A percentile compares a stretch with the other conserved stretches of the same genome.
These are phyloP conservation scores for Cydia pomonella DNA, from an alignment of 1,140 invertebrate genomes.

Conservation along the genomic window DNA sequence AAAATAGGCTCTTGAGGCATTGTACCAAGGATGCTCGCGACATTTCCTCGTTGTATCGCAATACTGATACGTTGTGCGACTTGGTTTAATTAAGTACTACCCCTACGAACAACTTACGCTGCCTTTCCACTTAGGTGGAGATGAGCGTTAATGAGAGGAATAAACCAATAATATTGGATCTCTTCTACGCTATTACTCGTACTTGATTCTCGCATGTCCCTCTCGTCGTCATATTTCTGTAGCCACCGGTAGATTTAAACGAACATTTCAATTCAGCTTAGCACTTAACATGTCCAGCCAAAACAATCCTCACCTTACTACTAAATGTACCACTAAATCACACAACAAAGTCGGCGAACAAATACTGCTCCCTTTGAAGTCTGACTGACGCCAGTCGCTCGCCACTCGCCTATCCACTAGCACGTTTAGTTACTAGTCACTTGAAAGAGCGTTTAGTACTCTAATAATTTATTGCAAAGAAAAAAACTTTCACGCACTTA, in stretches of 20 bases:
- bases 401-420: slow-evolving; percentile 27
- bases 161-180: too few relatives aligned
- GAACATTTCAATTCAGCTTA: slow-evolving; percentile 6
- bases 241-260: not conserved
- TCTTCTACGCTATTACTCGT: too few relatives aligned
- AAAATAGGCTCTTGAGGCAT: too few relatives aligned
- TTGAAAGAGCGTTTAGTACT: slow-evolving; percentile 27
- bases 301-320: slow-evolving; percentile 3
- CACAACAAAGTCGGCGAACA: not conserved
- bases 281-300: slow-evolving; percentile 7
- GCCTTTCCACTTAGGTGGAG: too few relatives aligned
- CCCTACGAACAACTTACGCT: too few relatives aligned
- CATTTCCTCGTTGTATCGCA: too few relatives aligned
- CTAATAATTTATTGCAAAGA: slow-evolving; percentile 11
- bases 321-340: slow-evolving; percentile 9
- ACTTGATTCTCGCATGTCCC: too few relatives aligned
- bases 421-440: slow-evolving; percentile 31
- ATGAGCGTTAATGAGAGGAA: too few relatives aligned
- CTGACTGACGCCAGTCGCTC: slow-evolving; percentile 20
- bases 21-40: too few relatives aligned
- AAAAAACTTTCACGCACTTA: not conserved
- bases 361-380: not conserved
- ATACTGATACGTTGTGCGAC: too few relatives aligned
- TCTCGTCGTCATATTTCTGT: too few relatives aligned
- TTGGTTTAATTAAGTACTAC: too few relatives aligned